Evolutionary conservation across 2,888 invertebrate species (phyloP), one percentile per base, ranked within the genome.

Genomic region (Linyphia triangularis): DNA sequence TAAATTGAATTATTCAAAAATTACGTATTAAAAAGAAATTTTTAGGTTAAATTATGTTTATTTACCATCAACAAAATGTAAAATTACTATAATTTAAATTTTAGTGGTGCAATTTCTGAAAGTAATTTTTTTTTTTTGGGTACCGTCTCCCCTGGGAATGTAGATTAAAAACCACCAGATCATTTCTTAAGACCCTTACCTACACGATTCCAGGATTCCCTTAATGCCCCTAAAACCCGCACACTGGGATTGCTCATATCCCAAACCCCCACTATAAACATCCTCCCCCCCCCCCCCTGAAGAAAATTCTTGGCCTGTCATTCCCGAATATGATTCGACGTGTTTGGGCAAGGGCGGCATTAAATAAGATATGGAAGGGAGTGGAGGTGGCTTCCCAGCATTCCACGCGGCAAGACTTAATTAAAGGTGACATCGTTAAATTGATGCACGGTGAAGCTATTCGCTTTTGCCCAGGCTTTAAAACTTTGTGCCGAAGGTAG

Each of bases 391-490:
- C 61, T 61, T 82, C 33, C 28, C 10, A 24, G 72, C 70, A 70
- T 61, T 59, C 72, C 82, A 40, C 26, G 26, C 73, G 9, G 73
- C 63, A 67, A n/a, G 84, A 84, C 84, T 84, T 84, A 84, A 84
- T 84, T 84, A 84, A 84, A 75, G 84, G 84, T 84, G 83, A 84
- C 75, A 73, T 82, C 82, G 82, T 82, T 82, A 82, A 82, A 82
- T 82, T 82, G 82, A 82, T 82, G 82, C 82, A 82, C 82, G 82
- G 61, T 70, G 72, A 59, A 72, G 70, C 28, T 43, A 26, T 40
- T 30, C 59, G 72, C 63, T 82, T 61, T n/a, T n/a, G n/a, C n/a
- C n/a, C 37, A 82, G 61, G 72, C 72, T 82, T 51, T 82, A 82
- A 82, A 82, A 82, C 70, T 82, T 82, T 59, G 75, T 77, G 10